These are phyloP conservation scores for Latrodectus geometricus DNA, from an alignment of 1,140 invertebrate species.

Conservation along the genomic window DNA sequence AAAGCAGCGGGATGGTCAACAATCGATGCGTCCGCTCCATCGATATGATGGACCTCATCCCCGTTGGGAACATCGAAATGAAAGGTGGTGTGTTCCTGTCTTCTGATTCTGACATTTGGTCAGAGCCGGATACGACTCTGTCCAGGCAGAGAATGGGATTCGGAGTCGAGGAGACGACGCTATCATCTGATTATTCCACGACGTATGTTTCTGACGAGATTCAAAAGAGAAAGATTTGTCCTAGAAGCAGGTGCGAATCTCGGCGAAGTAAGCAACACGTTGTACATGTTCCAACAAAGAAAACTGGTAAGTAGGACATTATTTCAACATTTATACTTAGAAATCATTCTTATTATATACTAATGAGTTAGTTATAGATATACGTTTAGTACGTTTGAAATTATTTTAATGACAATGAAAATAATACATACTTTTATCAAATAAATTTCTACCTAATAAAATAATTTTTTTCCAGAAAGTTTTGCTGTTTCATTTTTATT, in stretches of 20 bases:
- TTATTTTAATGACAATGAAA: too few relatives aligned
- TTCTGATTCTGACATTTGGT: constrained; percentile 58
- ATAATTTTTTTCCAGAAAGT: too few relatives aligned
- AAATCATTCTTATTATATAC: too few relatives aligned
- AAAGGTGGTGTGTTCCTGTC: constrained; percentile 29
- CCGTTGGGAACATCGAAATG: neutral
- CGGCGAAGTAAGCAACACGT: constrained; percentile 24
- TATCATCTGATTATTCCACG: constrained; percentile 46
- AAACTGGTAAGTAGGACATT: constrained; percentile 20
- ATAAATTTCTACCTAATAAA: too few relatives aligned
- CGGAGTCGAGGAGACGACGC: constrained; percentile 18
- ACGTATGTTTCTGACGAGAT: constrained; percentile 38
- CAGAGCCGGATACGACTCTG: constrained; percentile 49
- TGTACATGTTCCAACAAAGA: constrained; percentile 42
- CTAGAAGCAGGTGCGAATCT: constrained; percentile 44
- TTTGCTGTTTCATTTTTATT: too few relatives aligned
- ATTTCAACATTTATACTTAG: too few relatives aligned
- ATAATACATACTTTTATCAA: too few relatives aligned
- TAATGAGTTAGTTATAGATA: too few relatives aligned
- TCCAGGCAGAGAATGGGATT: constrained; percentile 47
- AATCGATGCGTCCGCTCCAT: constrained; percentile 47
- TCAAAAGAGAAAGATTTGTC: neutral
- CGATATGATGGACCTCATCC: constrained; percentile 60
- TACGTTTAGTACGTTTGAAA: too few relatives aligned
- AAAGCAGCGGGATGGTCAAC: constrained; percentile 48